Evolutionary conservation across 2,888 invertebrate species (phyloP).

Genomic region (Campoplex capitator): DNA sequence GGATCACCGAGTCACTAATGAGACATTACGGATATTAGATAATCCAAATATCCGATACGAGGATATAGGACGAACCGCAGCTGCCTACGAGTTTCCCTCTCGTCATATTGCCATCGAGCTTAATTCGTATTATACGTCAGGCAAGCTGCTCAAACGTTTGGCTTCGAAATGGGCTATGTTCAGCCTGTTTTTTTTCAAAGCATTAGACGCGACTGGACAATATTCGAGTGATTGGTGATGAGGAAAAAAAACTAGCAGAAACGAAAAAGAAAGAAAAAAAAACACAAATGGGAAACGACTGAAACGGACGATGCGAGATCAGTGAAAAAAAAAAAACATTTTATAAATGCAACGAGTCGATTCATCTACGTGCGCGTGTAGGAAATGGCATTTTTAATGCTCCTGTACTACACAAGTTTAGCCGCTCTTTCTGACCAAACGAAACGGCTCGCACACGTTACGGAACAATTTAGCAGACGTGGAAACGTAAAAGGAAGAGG

Average conservation of each 20-base stretch:
- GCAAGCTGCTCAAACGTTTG: not conserved
- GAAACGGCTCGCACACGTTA: not conserved
- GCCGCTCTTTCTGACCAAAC: conserved; percentile 15
- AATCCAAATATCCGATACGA: conserved; percentile 65
- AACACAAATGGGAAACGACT: not conserved
- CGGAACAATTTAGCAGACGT: conserved; percentile 36
- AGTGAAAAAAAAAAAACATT: not conserved
- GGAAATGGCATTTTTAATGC: conserved; percentile 22
- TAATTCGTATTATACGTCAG: conserved; percentile 43
- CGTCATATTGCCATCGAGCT: conserved; percentile 43
- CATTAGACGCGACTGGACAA: not conserved
- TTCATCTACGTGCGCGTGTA: not conserved
- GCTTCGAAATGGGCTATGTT: not conserved
- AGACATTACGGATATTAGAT: conserved; percentile 68
- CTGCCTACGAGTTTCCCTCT: conserved; percentile 44
- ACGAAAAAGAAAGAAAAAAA: not conserved
- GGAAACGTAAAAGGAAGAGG: conserved; percentile 20
- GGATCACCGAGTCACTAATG: conserved; percentile 62
- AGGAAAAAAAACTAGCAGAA: not conserved
- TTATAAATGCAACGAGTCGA: conserved; percentile 4
- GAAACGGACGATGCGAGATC: not conserved
- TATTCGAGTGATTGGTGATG: not conserved
- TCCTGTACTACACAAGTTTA: conserved; percentile 7
- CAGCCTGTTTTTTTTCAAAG: not conserved
- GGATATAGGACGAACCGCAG: conserved; percentile 54